phyloP scores from a whole-genome alignment of 92 coral and sea anemone species.

The Bergia puertoricense region DNA sequence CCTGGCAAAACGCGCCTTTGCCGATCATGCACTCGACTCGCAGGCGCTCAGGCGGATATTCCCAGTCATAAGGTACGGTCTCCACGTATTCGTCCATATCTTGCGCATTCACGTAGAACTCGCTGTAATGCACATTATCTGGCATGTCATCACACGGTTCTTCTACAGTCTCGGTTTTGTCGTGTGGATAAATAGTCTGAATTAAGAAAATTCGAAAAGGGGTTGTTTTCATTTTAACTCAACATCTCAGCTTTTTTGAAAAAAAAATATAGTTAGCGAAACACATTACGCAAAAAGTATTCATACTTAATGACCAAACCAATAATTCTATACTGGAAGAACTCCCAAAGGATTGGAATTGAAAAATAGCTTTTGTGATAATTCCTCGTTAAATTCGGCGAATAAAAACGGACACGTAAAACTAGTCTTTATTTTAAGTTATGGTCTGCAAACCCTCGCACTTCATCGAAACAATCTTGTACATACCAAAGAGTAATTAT shows the following conservation, averaged over 20 bases:
- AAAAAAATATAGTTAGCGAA: too few relatives aligned
- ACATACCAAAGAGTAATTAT: slow-evolving; percentile 36
- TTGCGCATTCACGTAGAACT: slow-evolving; percentile 2
- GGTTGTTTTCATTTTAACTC: neutral
- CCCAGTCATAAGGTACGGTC: slow-evolving; percentile 54
- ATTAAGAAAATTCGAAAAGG: neutral
- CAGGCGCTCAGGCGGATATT: slow-evolving; percentile 60
- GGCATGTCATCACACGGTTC: slow-evolving; percentile 13
- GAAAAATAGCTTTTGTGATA: too few relatives aligned
- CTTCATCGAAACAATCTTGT: neutral
- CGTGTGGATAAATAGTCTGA: slow-evolving; percentile 30
- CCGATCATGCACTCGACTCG: slow-evolving; percentile 65
- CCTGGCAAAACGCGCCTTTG: slow-evolving; percentile 84
- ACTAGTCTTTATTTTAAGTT: neutral
- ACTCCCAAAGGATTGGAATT: too few relatives aligned
- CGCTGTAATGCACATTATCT: slow-evolving; percentile 19
- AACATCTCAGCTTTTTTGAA: neutral
- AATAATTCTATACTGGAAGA: too few relatives aligned
- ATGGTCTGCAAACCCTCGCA: neutral
- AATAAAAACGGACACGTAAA: too few relatives aligned
- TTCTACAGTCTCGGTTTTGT: slow-evolving; percentile 9
- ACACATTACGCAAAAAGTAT: too few relatives aligned
- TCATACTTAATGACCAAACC: too few relatives aligned
- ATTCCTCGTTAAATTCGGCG: too few relatives aligned
- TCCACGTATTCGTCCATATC: neutral